Evolutionary conservation across 2,797 vertebrate species (phyloP).

Genomic region (Liparis tanakae): DNA sequence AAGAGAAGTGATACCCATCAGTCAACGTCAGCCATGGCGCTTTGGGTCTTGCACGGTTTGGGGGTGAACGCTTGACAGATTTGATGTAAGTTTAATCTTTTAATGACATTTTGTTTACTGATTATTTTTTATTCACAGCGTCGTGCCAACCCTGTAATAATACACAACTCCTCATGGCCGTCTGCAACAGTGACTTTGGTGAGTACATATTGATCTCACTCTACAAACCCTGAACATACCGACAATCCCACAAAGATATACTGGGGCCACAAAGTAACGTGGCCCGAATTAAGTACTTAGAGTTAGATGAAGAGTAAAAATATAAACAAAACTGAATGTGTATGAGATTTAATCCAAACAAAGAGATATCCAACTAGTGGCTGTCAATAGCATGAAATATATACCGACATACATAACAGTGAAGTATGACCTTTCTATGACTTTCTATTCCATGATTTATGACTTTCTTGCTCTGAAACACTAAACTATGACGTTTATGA

Average conservation of each 20-base stretch:
- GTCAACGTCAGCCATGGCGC: conserved; percentile 17
- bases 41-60: background rate
- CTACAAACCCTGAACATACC: background rate
- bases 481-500: no score
- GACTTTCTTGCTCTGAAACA: no score
- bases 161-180: conserved; percentile 84
- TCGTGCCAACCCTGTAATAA: conserved; percentile 85
- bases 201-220: conserved; percentile 43
- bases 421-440: no score
- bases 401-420: no score
- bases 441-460: no score
- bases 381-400: no score
- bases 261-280: background rate
- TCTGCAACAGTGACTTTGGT: conserved; percentile 90
- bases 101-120: conserved; percentile 3
- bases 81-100: background rate
- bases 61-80: background rate
- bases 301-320: background rate
- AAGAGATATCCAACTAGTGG: background rate
- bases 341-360: background rate
- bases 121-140: conserved; percentile 67
- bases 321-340: background rate
- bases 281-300: background rate
- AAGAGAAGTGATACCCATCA: conserved; percentile 12
- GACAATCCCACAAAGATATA: background rate